A percentile compares a stretch with the other conserved stretches of the same genome.
Evolutionary conservation across 2,797 vertebrate genomes (phyloP).

Genomic region (Pagetopsis macropterus): DNA sequence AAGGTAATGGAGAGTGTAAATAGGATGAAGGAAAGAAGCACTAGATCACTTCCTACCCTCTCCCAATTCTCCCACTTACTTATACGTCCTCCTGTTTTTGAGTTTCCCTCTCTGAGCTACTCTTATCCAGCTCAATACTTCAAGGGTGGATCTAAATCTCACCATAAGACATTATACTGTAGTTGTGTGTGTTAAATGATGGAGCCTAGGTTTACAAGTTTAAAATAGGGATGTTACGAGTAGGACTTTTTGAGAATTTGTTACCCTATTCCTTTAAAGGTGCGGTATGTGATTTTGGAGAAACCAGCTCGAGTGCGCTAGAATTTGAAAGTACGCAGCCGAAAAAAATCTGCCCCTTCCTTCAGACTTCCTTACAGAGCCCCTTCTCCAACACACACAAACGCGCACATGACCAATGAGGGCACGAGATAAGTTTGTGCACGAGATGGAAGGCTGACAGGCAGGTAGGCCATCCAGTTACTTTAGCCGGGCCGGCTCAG

Average conservation of each 20-base stretch:
- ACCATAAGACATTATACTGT: slow-evolving; percentile 22
- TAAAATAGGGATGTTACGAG: slow-evolving; percentile 40
- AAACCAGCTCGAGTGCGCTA: no score
- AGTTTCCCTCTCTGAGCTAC: slow-evolving; percentile 39
- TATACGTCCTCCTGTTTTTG: slow-evolving; percentile 35
- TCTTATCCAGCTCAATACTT: slow-evolving; percentile 41
- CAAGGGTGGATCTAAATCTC: slow-evolving; percentile 36
- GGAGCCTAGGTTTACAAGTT: slow-evolving; percentile 28
- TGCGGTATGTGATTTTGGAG: no score
- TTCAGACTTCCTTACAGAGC: no score
- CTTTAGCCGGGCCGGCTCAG: no score
- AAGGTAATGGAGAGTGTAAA: slow-evolving; percentile 68
- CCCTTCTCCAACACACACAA: no score
- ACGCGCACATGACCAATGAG: no score
- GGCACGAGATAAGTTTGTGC: no score
- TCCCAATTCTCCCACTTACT: slow-evolving; percentile 4
- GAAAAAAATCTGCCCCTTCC: no score
- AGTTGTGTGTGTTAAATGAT: slow-evolving; percentile 13
- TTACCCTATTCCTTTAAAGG: slow-evolving; percentile 1
- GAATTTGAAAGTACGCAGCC: no score
- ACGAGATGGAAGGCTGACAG: no score
- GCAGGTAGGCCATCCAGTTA: no score
- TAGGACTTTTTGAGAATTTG: slow-evolving; percentile 21
- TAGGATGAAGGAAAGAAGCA: slow-evolving; percentile 69
- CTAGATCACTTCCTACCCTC: slow-evolving; percentile 56